Base-by-base conservation (phyloP, 2,113 vertebrate species). In the Verasper variegatus region DNA sequence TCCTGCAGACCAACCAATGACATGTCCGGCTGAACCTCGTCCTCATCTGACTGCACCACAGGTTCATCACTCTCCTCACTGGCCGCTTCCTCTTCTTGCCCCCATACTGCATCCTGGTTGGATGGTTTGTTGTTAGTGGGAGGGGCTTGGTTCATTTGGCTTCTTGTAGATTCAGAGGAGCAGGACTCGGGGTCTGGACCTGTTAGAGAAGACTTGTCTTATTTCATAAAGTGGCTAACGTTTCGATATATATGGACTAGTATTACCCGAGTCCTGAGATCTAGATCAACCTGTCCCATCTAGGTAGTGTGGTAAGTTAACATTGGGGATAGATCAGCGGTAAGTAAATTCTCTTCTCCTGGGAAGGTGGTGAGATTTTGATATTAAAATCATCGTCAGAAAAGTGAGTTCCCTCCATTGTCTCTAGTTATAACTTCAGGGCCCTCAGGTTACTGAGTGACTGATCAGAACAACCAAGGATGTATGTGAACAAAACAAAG, bases 1-100 rank as follows among this genome's bases (percentile, higher is more conserved):
- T 93, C 91, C 40, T 37, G 90, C 68, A 76, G 93, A 21, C 62
- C 85, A 14, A 92, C 89, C n/a, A 98, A 92, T 5, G 92, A 93
- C 24, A 90, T 95, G 88, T 99, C 97, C 18, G 91, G 95, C 59
- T 97, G 96, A 12, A 99, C 92, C 2, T 97, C 97, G 70, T 99
- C 98, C 72, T 99, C 97, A 0, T 99, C 98, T 0, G 95, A 95
- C 89, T 98, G 97, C 3, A 99, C 86, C 0, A 95, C 40, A 0
- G 95, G 96, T 0, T 93, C 90, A 3, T 95, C 86, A 0, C 86
- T 92, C 17, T 94, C 94, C 75, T 93, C 92, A 0, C 94, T 93
- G 0, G 45, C 86, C 3, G 45, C 93, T 10, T 90, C 89, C 2
- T 92, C 86, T 13, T 86, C 88, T 24, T 10, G 78, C 63, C 0